These are phyloP conservation scores for Acleris holmiana DNA, from an alignment of 2,888 invertebrate species.

Conservation along the genomic window DNA sequence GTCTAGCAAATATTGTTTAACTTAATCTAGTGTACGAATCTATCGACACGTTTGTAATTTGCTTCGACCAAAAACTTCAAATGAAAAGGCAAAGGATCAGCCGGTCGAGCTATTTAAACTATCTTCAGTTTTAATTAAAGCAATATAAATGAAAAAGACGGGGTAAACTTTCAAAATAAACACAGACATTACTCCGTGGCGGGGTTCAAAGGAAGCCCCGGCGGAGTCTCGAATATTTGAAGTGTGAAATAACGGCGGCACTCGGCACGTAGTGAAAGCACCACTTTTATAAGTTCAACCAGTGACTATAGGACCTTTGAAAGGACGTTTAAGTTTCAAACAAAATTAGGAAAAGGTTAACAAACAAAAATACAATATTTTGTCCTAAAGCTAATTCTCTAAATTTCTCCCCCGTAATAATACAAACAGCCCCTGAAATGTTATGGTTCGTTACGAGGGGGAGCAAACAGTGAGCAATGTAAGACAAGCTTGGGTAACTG, in stretches of 20 bases:
- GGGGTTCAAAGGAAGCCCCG: constrained; percentile 55
- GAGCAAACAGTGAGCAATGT: constrained; percentile 32
- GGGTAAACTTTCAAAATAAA: constrained; percentile 46
- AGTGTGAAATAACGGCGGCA: constrained; percentile 57
- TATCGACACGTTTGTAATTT: not conserved
- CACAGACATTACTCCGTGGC: constrained; percentile 50
- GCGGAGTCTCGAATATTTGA: constrained; percentile 55
- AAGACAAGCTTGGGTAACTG: constrained; percentile 24
- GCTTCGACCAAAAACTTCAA: constrained; percentile 1
- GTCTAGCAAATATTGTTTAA: constrained; percentile 1
- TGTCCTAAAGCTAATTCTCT: constrained; percentile 27
- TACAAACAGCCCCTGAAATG: constrained; percentile 32
- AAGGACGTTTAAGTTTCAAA: not conserved
- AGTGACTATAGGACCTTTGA: constrained; percentile 32
- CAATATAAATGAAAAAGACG: constrained; percentile 24
- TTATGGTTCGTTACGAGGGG: constrained; percentile 36
- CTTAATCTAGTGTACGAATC: not conserved
- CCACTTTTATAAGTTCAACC: constrained; percentile 40
- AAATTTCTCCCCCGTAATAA: constrained; percentile 27
- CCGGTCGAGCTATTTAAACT: constrained; percentile 17
- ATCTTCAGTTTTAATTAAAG: constrained; percentile 27
- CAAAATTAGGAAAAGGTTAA: not conserved
- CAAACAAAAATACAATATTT: constrained; percentile 17
- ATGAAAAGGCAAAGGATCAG: constrained; percentile 34
- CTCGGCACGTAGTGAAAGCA: constrained; percentile 48